Base-by-base conservation (phyloP, 2,797 vertebrate genomes). In the Microctenopoma lineatum region DNA sequence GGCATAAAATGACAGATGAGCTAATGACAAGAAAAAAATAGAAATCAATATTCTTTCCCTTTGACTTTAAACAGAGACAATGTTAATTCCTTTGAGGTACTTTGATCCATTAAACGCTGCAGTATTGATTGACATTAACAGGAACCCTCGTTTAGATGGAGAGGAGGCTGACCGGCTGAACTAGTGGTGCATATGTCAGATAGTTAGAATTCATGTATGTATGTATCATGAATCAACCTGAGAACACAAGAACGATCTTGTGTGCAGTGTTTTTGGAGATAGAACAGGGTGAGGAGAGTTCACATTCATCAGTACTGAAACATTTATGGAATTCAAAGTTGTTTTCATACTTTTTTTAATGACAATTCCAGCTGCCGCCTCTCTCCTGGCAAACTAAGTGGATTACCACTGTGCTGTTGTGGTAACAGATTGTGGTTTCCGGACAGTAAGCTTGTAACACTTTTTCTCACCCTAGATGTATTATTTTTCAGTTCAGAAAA, bases 111-210 rank as follows among this genome's bases (percentile, higher is more conserved):
- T 91, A 92, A 90, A 89, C 61, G 45, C 72, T 85, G 82, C 83
- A 90, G 92, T 93, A 94, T 93, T 93, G 92, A 94, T 90, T 89
- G 81, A 88, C 80, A 89, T 90, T 92, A 92, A 88, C 84, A 74
- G 81, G 77, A 52, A 68, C 45, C 44, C 74, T 90, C 69, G 73
- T 89, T 91, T 80, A 80, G 80, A 86, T 80, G 87, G 80, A 83
- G 73, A 77, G 83, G 77, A 57, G 45, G 57, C 66, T 36, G 42
- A 25, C 66, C 41, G 61, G 53, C 34, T 77, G 71, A 25, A 57
- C 58, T 32, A 74, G 53, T 16, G 59, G 65, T 78, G 57, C 75
- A 79, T 59, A 57, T 66, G 73, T 84, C 66, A 66, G 58, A 51
- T 70, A 48, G 66, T 66, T 59, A 65, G 79, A 79, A 81, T 71